These are phyloP conservation scores for Eurytoma californica DNA, from an alignment of 2,888 invertebrate genomes.

Conservation along the genomic window DNA sequence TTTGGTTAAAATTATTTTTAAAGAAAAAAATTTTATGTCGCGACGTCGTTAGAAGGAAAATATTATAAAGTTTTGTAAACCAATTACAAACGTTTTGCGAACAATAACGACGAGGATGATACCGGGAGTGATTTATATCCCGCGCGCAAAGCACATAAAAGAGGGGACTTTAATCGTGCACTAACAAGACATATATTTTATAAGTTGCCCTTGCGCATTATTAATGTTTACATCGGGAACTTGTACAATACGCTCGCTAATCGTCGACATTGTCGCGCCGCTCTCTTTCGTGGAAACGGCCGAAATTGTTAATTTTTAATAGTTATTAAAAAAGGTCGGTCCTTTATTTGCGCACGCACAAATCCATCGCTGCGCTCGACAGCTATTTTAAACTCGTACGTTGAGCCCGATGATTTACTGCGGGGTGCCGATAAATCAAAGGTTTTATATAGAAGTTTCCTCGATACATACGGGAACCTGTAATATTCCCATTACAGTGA, in stretches of 20 bases:
- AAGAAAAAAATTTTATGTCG: slow-evolving; percentile 12
- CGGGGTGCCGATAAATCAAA: slow-evolving; percentile 21
- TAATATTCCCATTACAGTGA: slow-evolving; percentile 5
- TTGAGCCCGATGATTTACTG: slow-evolving; percentile 30
- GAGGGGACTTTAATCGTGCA: slow-evolving; percentile 19
- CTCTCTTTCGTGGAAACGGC: background rate
- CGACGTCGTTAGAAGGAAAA: slow-evolving; percentile 17
- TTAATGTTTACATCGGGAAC: background rate
- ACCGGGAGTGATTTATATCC: slow-evolving; percentile 25
- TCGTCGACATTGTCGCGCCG: slow-evolving; percentile 4
- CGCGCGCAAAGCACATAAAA: background rate
- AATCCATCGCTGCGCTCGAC: background rate
- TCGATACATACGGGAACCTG: slow-evolving; percentile 21
- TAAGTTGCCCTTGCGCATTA: background rate
- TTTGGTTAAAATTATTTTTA: slow-evolving; percentile 40
- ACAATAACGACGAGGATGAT: slow-evolving; percentile 16
- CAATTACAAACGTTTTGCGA: slow-evolving; percentile 1
- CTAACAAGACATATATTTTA: background rate
- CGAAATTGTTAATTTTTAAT: slow-evolving; percentile 13
- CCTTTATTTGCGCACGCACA: background rate
- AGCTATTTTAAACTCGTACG: slow-evolving; percentile 23
- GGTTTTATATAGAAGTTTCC: slow-evolving; percentile 21
- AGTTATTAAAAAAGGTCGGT: too few species aligned
- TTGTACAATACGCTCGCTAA: background rate
- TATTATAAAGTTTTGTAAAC: background rate